phyloP scores from a whole-genome alignment of 1,140 invertebrate genomes.

The Dermatophagoides farinae region DNA sequence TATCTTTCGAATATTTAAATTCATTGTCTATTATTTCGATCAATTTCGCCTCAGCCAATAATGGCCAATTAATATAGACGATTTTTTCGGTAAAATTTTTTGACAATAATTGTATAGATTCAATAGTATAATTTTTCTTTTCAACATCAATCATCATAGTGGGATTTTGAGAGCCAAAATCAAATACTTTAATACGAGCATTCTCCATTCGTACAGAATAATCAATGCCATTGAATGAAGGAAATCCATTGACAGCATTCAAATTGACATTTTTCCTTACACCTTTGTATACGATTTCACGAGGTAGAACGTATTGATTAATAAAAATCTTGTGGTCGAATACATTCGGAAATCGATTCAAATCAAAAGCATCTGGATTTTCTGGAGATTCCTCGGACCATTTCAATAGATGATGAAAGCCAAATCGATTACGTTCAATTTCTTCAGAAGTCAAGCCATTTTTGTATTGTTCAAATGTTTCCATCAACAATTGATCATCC shows the following conservation, averaged over 20 bases:
- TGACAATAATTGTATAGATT: not conserved
- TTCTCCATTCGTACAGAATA: constrained; percentile 45
- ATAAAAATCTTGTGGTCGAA: constrained; percentile 26
- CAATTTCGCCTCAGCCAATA: constrained; percentile 45
- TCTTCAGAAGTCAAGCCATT: constrained; percentile 46
- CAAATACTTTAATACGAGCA: constrained; percentile 61
- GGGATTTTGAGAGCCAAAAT: constrained; percentile 49
- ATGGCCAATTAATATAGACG: constrained; percentile 62
- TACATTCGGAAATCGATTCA: constrained; percentile 44
- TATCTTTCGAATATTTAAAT: not conserved
- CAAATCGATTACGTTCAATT: constrained; percentile 50
- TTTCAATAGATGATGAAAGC: constrained; percentile 55
- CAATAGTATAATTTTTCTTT: not conserved
- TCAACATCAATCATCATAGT: constrained; percentile 53
- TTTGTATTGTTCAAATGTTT: constrained; percentile 52
- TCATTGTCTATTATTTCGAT: constrained; percentile 12
- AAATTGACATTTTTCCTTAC: constrained; percentile 43
- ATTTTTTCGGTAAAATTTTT: constrained; percentile 22
- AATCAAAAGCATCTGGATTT: constrained; percentile 32
- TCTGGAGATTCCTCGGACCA: constrained; percentile 35
- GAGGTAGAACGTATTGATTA: constrained; percentile 27
- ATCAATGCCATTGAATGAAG: constrained; percentile 57
- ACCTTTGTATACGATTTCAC: constrained; percentile 43
- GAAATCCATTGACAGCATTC: constrained; percentile 67
- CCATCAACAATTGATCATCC: constrained; percentile 53